phyloP scores from a whole-genome alignment of 2,113 vertebrate species.

The Cochlearius cochlearius region DNA sequence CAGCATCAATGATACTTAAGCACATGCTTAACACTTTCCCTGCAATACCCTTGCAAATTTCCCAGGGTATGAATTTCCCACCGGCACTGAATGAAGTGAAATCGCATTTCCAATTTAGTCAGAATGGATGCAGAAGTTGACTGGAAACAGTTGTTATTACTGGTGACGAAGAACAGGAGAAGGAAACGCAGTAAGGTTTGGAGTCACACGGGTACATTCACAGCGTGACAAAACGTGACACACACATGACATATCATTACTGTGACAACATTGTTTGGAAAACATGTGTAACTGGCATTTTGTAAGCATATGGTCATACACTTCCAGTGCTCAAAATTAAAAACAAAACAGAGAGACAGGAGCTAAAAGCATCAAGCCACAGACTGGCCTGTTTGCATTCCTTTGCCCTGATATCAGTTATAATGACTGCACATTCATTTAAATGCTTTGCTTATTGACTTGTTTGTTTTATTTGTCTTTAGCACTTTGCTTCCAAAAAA shows the following conservation, averaged over 20 bases:
- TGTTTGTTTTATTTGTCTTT: not conserved
- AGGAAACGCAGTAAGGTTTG: not conserved
- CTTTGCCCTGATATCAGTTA: constrained; percentile 13
- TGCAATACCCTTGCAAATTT: not conserved
- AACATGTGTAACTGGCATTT: not conserved
- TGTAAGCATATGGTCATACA: constrained; percentile 6
- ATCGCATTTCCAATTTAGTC: not conserved
- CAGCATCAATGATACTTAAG: not conserved
- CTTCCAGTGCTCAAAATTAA: constrained; percentile 21
- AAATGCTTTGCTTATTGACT: not conserved
- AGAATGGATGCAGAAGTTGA: not conserved
- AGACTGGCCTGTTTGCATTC: constrained; percentile 17
- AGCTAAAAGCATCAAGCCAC: constrained; percentile 1
- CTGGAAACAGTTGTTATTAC: not conserved
- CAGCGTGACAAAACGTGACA: not conserved
- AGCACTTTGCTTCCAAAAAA: not conserved
- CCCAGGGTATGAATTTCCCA: not conserved
- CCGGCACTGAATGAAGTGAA: not conserved
- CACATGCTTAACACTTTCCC: not conserved
- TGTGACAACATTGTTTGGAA: not conserved
- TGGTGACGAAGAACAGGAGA: not conserved
- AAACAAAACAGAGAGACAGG: not conserved
- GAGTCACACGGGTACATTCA: not conserved
- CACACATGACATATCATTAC: not conserved
- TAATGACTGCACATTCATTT: not conserved